Percentiles rank a stretch among this genome's conserved stretches.
phyloP scores from a whole-genome alignment of 2,113 vertebrate genomes.

The Elgaria multicarinata region DNA sequence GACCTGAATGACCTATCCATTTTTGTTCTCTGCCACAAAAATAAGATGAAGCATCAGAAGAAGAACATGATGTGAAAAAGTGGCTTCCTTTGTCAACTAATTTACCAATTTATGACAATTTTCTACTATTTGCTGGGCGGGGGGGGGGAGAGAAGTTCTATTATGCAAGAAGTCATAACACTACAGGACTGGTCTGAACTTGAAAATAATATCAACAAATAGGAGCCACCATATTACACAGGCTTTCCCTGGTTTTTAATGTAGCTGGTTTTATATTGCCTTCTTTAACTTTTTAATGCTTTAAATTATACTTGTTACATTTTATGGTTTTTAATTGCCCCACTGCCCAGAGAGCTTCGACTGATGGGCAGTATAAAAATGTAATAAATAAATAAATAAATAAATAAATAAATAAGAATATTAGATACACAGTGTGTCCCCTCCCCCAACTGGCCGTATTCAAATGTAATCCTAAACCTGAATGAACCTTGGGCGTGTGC shows the following conservation, averaged over 20 bases:
- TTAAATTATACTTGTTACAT: too few relatives aligned
- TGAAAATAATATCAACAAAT: neutral
- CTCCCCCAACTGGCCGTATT: neutral
- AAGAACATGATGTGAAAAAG: neutral
- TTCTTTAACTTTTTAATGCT: too few relatives aligned
- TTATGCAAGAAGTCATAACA: neutral
- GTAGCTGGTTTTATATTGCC: too few relatives aligned
- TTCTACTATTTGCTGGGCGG: neutral
- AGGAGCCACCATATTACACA: neutral
- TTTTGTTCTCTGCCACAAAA: neutral
- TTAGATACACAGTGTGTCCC: neutral
- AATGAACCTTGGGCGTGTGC: neutral
- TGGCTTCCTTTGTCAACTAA: slow-evolving; percentile 2
- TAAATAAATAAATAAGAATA: too few relatives aligned
- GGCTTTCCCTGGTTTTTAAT: too few relatives aligned
- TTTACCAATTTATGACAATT: neutral
- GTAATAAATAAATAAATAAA: too few relatives aligned
- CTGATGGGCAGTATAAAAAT: too few relatives aligned
- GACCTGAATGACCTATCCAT: neutral
- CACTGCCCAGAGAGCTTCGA: too few relatives aligned
- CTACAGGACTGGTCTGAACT: neutral
- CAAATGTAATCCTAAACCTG: neutral
- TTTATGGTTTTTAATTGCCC: too few relatives aligned
- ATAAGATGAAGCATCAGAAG: neutral
- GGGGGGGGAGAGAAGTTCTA: too few relatives aligned